Evolutionary conservation across 2,888 invertebrate genomes (phyloP), one percentile per base, ranked within the genome.

Genomic region (Andrena haemorrhoa): DNA sequence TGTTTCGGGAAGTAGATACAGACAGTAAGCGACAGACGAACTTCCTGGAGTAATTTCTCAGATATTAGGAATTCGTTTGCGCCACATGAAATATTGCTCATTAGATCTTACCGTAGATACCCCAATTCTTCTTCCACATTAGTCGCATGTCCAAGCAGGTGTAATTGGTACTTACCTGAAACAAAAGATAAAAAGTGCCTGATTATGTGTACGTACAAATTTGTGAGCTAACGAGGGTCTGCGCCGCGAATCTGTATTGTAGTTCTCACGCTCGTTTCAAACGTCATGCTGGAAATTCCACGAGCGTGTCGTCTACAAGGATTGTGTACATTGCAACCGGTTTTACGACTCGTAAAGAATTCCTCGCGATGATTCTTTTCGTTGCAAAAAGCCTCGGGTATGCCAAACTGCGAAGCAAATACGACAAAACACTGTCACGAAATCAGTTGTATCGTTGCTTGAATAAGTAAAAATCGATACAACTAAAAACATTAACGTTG

Each of bases 131-230:
- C 23, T 7, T 26, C 10, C 20, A 56, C 23, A 56, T 56, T 23
- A 51, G 41, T 23, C 12, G 6, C 26, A 69, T 31, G 2, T 66
- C 63, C 47, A 16, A 0, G 26, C 65, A 60, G 31, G 4, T 26
- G 33, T 2, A 16, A 12, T 35, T 26, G 33, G 70, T 84, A 89
- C 88, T 89, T 78, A 88, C 89, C 86, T 88, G 69, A 79, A 88
- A 89, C 75, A 63, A 64, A 51, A 69, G 63, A 56, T 64, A 53
- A 81, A 68, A 64, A 35, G 53, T 77, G 10, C 26, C 47, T 41
- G 26, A 41, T 82, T 73, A 79, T 58, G 41, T 16, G 4, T 41
- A 79, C 53, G 20, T 29, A n/a, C 29, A 26, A 51, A 77, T 49
- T 49, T 12, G 23, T 12, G 3, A 12, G 16, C 2, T 20, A 23